Percentiles rank a stretch among this genome's conserved stretches.
Evolutionary conservation across 2,888 invertebrate species (phyloP).

Genomic region (Cenopis cana): DNA sequence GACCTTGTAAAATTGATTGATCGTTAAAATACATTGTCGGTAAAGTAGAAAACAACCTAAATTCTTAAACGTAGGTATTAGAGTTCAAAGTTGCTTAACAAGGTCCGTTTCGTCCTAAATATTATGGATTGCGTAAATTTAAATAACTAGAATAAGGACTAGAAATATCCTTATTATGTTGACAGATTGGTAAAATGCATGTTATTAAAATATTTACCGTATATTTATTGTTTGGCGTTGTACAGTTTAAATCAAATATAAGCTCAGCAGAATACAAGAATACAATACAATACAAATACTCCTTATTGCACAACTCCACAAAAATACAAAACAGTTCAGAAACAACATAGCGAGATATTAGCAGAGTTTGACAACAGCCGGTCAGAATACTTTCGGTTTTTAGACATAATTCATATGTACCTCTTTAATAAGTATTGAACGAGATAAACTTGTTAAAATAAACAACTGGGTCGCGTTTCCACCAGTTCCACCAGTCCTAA

Average conservation of each 20-base stretch:
- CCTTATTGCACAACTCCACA: too few relatives aligned
- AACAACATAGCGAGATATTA: too few relatives aligned
- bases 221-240: conserved; percentile 35
- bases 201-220: conserved; percentile 32
- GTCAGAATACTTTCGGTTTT: neutral
- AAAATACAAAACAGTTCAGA: too few relatives aligned
- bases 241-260: conserved; percentile 8
- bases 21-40: conserved; percentile 36
- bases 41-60: conserved; percentile 8
- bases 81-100: neutral
- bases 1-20: conserved; percentile 39
- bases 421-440: too few relatives aligned
- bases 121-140: conserved; percentile 16
- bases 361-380: too few relatives aligned
- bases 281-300: too few relatives aligned
- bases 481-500: too few relatives aligned
- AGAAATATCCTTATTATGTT: conserved; percentile 43
- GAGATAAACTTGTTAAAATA: too few relatives aligned
- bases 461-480: too few relatives aligned
- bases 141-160: conserved; percentile 37
- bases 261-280: too few relatives aligned
- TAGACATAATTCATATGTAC: too few relatives aligned
- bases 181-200: conserved; percentile 36
- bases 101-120: conserved; percentile 5
- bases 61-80: conserved; percentile 2